Percentiles rank a stretch among this genome's conserved stretches.
phyloP scores from a whole-genome alignment of 2,113 vertebrate species.

The Nymphicus hollandicus region DNA sequence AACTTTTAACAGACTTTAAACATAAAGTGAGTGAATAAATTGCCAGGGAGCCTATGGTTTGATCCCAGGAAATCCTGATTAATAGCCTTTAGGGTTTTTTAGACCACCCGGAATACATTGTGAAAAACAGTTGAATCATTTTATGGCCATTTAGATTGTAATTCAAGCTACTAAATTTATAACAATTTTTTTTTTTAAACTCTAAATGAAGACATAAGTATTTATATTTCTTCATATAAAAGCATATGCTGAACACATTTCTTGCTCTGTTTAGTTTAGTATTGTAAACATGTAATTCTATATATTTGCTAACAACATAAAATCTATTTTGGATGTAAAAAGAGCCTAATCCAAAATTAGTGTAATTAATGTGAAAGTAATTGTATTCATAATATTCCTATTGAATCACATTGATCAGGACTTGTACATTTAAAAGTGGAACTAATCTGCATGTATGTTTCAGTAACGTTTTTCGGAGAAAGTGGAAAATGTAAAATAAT shows the following conservation, averaged over 20 bases:
- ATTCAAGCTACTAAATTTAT: slow-evolving; percentile 52
- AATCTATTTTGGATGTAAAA: background rate
- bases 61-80: slow-evolving; percentile 80
- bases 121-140: slow-evolving; percentile 66
- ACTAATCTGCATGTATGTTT: background rate
- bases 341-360: background rate
- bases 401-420: background rate
- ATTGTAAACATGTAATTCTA: background rate
- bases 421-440: background rate
- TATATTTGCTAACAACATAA: background rate
- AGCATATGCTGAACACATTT: slow-evolving; percentile 12
- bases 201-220: slow-evolving; percentile 22
- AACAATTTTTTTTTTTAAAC: background rate
- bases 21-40: slow-evolving; percentile 62
- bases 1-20: slow-evolving; percentile 72
- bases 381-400: background rate
- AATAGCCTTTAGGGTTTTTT: slow-evolving; percentile 58
- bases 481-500: background rate
- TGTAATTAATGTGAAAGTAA: background rate
- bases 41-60: slow-evolving; percentile 59
- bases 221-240: slow-evolving; percentile 19
- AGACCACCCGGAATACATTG: slow-evolving; percentile 74
- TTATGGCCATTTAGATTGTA: slow-evolving; percentile 65
- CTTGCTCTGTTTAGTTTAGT: background rate
- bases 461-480: background rate